Percentiles rank a stretch among this genome's conserved stretches.
Conservation (phyloP, 2,797 vertebrate genomes). For the Masticophis lateralis region DNA sequence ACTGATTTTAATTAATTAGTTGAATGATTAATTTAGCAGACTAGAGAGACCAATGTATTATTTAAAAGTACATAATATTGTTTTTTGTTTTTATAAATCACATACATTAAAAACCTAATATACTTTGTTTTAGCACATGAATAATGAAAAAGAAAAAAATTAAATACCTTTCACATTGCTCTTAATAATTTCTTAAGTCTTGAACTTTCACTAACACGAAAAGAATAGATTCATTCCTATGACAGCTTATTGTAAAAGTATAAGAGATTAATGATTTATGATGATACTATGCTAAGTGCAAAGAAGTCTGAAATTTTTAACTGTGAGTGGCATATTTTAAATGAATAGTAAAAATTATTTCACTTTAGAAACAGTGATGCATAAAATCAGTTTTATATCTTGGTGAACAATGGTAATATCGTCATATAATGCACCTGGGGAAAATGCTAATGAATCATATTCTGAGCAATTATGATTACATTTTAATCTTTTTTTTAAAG, state of each 20-base stretch:
- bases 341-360: constrained; percentile 52
- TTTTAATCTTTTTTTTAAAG: constrained; percentile 36
- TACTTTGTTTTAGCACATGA: constrained; percentile 4
- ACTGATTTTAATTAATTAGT: constrained; percentile 9
- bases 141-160: constrained; percentile 16
- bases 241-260: constrained; percentile 44
- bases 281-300: constrained; percentile 59
- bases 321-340: constrained; percentile 48
- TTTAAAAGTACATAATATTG: constrained; percentile 25
- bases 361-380: constrained; percentile 52
- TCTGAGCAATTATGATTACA: constrained; percentile 55
- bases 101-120: constrained; percentile 5
- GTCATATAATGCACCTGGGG: constrained; percentile 53
- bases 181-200: constrained; percentile 34
- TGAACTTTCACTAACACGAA: constrained; percentile 18
- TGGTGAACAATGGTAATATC: constrained; percentile 50
- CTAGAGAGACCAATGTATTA: constrained; percentile 11
- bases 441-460: constrained; percentile 57
- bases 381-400: constrained; percentile 51
- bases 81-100: constrained; percentile 8
- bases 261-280: constrained; percentile 49
- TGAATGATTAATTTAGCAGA: constrained; percentile 19
- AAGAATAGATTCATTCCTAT: constrained; percentile 42
- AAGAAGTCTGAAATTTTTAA: constrained; percentile 50
- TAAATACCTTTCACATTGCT: constrained; percentile 37